A percentile compares a stretch with the other conserved stretches of the same genome.
phyloP scores from a whole-genome alignment of 2,113 vertebrate species.

The Natator depressus region DNA sequence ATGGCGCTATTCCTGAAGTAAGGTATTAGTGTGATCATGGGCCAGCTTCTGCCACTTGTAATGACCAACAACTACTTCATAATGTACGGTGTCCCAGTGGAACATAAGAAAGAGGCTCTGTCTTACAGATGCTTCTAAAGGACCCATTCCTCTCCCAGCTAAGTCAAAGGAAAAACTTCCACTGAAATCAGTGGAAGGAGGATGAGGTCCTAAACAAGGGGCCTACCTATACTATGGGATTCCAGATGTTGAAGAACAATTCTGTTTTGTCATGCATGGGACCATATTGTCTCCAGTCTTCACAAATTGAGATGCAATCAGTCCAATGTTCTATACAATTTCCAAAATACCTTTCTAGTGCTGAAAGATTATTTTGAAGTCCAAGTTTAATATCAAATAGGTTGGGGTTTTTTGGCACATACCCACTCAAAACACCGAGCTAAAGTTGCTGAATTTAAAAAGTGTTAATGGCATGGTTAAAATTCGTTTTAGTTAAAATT shows the following conservation, averaged over 20 bases:
- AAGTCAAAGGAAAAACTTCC: neutral
- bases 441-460: neutral
- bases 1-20: no score
- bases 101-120: neutral
- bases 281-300: neutral
- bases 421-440: no score
- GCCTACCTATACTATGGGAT: fast-evolving
- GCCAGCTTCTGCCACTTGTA: neutral
- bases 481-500: no score
- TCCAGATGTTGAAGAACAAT: neutral
- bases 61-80: neutral
- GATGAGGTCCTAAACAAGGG: neutral
- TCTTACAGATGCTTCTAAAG: neutral
- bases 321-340: neutral
- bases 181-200: neutral
- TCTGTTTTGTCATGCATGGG: neutral
- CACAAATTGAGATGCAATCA: neutral
- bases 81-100: neutral
- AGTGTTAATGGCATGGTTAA: no score
- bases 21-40: neutral
- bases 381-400: no score
- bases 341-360: neutral
- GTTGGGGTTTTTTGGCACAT: no score
- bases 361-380: no score
- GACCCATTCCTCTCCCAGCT: neutral